Evolutionary conservation across 2,797 vertebrate genomes (phyloP), one percentile per base, ranked within the genome.

Genomic region (Sebastolobus alascanus): DNA sequence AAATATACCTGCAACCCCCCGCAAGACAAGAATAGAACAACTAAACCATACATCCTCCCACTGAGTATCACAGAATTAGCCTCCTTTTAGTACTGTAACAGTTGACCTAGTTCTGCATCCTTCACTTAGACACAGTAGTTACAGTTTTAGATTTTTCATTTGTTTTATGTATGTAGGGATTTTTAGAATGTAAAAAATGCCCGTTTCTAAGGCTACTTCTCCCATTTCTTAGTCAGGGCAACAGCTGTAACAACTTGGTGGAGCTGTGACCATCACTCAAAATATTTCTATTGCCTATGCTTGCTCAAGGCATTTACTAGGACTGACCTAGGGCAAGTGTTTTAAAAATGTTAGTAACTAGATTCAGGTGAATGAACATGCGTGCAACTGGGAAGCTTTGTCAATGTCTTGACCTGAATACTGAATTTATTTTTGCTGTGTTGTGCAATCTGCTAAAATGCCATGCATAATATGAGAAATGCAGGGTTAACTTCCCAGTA

Each of bases 31-130:
- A 93, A 94, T 93, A 92, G 89, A 87, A 56, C 75, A 80, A 68
- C 37, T 67, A 79, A 73, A 90, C 84, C 91, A 90, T 87, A 86
- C 68, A 67, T 79, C 84, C 87, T 89, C 90, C 89, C 85, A 88
- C 88, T 76, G 60, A 63, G 70, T 52, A 37, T 52, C 77, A 61
- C 54, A 87, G 52, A 91, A 83, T 82, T 87, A 90, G 60, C 68
- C 64, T 65, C 38, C 25, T 50, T 74, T 72, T 72, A 20, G 11
- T 84, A 73, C 55, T 68, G 14, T 59, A 76, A 80, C 66, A 67
- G 73, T 37, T 78, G 73, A 61, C 64, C 50, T 83, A 68, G 13
- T 83, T 84, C 61, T 86, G 46, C 66, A 13, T 80, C 64, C 18
- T 66, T 56, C 20, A 2, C 29, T 40, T 35, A 59, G 16, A 72